Evolutionary conservation across 2,888 invertebrate species (phyloP), one percentile per base, ranked within the genome.

Genomic region (Erebia aethiops): DNA sequence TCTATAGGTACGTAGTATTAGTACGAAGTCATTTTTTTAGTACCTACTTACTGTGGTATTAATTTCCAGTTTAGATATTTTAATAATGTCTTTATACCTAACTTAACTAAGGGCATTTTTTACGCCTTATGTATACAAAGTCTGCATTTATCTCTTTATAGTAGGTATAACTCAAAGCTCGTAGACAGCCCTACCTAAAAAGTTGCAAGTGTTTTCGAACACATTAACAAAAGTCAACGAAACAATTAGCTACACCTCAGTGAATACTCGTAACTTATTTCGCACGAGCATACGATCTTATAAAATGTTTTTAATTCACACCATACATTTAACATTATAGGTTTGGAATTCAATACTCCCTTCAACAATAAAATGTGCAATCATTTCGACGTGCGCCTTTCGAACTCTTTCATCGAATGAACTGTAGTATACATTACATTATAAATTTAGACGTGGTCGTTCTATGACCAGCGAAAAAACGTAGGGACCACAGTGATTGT

Each of bases 401-500:
- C 79, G 77, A 88, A 91, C 89, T 90, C 87, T 87, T 89, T 87
- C 80, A 80, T 77, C 71, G 73, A 75, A 78, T 81, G 77, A 82
- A 82, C 81, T 82, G 80, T 54, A 80, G 86, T 90, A 82, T 88
- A 88, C 86, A 88, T 89, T 90, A 88, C 90, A 89, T 89, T 91
- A 89, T 92, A 92, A 91, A 91, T 89, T 92, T 88, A 83, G 85
- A 85, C 81, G 77, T 78, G 79, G 78, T 79, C 83, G 83, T 80
- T 87, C 84, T 86, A 88, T 92, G 92, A 92, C 91, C 92, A 87
- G 90, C 85, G 87, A 91, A 90, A 90, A 88, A 87, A 87, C 87
- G 88, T 86, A 84, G 89, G 92, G 84, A 81, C 77, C 82, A 79
- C 81, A 81, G 84, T 67, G 91, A 92, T 93, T 87, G 89, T 90